Conservation (phyloP, 2,113 vertebrate genomes). For the Strix aluco region DNA sequence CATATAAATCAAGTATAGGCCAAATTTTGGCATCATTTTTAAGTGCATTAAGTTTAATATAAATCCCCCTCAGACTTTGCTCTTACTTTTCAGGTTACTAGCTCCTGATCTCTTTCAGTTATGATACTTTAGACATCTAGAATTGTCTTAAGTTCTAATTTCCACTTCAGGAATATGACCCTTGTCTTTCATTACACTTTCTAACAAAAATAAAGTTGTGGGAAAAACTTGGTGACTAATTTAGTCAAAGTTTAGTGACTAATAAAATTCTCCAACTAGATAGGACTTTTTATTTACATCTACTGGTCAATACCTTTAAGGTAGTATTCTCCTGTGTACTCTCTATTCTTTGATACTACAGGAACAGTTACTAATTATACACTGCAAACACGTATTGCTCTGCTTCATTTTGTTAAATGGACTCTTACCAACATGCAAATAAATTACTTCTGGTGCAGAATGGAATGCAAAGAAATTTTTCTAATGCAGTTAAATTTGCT, state of each 20-base stretch:
- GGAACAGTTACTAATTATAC: neutral
- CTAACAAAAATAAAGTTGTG: neutral
- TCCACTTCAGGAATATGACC: neutral
- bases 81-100: neutral
- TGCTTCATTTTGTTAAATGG: neutral
- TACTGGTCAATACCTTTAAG: neutral
- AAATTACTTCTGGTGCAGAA: neutral
- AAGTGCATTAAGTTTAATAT: conserved; percentile 37
- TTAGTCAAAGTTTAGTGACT: neutral
- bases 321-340: neutral
- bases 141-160: neutral
- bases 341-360: neutral
- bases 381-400: neutral
- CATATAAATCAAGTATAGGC: conserved; percentile 47
- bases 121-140: neutral
- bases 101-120: neutral
- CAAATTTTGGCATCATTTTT: conserved; percentile 55
- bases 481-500: neutral
- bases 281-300: neutral
- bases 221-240: neutral
- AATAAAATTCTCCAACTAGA: neutral
- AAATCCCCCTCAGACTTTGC: neutral
- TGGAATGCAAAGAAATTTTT: neutral
- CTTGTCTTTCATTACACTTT: neutral
- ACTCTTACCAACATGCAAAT: neutral